Conservation (phyloP, 92 coral and sea anemone genomes). For the Porites evermanni region DNA sequence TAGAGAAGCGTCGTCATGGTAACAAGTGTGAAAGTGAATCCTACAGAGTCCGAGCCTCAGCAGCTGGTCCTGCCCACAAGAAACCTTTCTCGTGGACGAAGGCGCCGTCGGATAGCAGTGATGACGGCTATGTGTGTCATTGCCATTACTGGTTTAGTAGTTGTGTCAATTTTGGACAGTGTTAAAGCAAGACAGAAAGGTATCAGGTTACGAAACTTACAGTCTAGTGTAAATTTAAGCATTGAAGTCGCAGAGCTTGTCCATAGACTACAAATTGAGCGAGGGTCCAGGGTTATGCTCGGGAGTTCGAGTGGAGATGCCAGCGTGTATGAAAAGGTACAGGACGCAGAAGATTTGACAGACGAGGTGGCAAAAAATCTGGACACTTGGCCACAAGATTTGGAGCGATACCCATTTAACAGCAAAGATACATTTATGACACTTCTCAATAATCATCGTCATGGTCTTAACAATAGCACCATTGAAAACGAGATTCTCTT, state of each 20-base stretch:
- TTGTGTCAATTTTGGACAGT: slow-evolving; percentile 13
- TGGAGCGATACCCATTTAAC: neutral
- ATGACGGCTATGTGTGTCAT: slow-evolving; percentile 27
- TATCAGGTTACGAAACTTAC: slow-evolving; percentile 6
- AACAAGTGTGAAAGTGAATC: neutral
- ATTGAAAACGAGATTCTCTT: slow-evolving; percentile 48
- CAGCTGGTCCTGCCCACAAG: neutral
- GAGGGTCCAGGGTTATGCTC: slow-evolving; percentile 68
- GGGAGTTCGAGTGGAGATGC: slow-evolving; percentile 57
- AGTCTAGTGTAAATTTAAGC: slow-evolving; percentile 47
- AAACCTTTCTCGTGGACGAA: slow-evolving; percentile 5
- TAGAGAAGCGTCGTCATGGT: neutral
- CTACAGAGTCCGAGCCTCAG: neutral
- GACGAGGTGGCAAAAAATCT: slow-evolving; percentile 18
- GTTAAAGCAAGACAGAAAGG: slow-evolving; percentile 4
- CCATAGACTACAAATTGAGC: slow-evolving; percentile 78
- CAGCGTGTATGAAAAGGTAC: neutral
- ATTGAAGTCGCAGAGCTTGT: slow-evolving; percentile 66
- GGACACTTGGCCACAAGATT: slow-evolving; percentile 40
- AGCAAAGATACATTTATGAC: slow-evolving; percentile 31
- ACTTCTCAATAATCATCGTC: slow-evolving; percentile 31
- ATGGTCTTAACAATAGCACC: neutral
- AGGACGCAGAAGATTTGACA: slow-evolving; percentile 30
- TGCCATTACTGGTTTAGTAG: slow-evolving; percentile 23
- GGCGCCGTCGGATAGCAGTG: slow-evolving; percentile 8